These are phyloP conservation scores for Halesus radiatus DNA, from an alignment of 1,140 invertebrate species.

Conservation along the genomic window DNA sequence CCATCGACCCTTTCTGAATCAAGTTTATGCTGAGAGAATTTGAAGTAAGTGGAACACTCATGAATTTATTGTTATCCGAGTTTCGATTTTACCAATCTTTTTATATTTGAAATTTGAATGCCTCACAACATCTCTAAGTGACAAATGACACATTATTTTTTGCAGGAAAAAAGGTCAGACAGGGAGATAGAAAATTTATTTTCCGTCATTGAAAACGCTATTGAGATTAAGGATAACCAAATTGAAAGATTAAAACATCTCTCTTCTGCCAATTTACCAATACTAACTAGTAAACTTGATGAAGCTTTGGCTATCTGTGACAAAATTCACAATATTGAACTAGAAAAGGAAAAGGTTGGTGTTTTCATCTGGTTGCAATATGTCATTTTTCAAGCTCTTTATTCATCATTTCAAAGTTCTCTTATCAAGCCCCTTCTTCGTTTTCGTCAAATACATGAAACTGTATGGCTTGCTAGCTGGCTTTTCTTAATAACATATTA, in stretches of 20 bases:
- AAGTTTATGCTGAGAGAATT: constrained; percentile 86
- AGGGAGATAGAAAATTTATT: constrained; percentile 85
- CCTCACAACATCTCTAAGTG: too few species aligned
- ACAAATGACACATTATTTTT: constrained; percentile 48
- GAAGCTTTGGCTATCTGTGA: constrained; percentile 76
- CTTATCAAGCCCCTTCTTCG: too few species aligned
- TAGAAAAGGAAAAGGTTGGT: constrained; percentile 67
- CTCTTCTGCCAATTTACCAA: constrained; percentile 74
- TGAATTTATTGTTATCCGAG: neutral
- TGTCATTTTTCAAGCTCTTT: too few species aligned
- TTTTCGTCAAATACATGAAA: too few species aligned
- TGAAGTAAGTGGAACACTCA: constrained; percentile 72
- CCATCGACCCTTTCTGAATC: constrained; percentile 85
- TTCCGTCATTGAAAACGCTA: constrained; percentile 81
- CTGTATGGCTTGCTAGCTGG: too few species aligned
- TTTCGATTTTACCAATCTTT: neutral
- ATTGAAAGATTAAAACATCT: constrained; percentile 74
- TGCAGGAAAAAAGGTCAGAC: constrained; percentile 81
- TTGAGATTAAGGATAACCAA: constrained; percentile 82
- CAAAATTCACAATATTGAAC: constrained; percentile 70
- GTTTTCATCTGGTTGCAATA: constrained; percentile 17
- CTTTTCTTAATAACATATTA: too few species aligned
- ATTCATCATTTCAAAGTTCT: too few species aligned
- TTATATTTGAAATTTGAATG: too few species aligned
- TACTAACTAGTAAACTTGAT: constrained; percentile 71